These are phyloP conservation scores for Drosophila repleta DNA, from an alignment of 1,140 invertebrate genomes.

Conservation along the genomic window DNA sequence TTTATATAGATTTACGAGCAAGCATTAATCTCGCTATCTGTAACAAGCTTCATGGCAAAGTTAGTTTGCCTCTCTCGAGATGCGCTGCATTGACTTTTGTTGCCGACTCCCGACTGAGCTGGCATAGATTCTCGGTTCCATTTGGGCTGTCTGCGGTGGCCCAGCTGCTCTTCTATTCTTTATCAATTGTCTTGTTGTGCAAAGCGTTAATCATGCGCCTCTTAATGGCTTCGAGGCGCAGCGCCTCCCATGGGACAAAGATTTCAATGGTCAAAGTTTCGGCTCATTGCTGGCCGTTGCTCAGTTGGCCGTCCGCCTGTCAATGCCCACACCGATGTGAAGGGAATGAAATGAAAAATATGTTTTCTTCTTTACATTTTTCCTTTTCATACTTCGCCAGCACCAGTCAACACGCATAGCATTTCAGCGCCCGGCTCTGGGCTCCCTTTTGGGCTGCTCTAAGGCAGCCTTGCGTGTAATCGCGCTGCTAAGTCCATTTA, in stretches of 20 bases:
- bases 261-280: constrained; percentile 75
- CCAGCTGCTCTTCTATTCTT: constrained; percentile 50
- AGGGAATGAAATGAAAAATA: constrained; percentile 73
- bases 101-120: background rate
- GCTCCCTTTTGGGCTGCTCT: constrained; percentile 1
- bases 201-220: constrained; percentile 80
- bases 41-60: constrained; percentile 25
- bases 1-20: constrained; percentile 26
- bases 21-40: constrained; percentile 19
- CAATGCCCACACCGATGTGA: constrained; percentile 50
- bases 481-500: constrained; percentile 78
- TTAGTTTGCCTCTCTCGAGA: constrained; percentile 5
- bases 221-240: constrained; percentile 68
- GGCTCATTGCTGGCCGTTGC: constrained; percentile 29
- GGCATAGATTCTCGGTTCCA: background rate
- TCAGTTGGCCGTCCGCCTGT: constrained; percentile 33
- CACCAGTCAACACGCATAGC: constrained; percentile 50
- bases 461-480: constrained; percentile 74
- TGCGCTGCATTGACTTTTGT: constrained; percentile 23
- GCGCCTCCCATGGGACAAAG: constrained; percentile 60
- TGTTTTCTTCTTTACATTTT: constrained; percentile 12
- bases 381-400: constrained; percentile 12
- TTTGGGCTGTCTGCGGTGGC: background rate
- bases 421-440: background rate
- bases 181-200: constrained; percentile 73